phyloP scores from a whole-genome alignment of 2,113 vertebrate genomes.

The Chamaea fasciata region DNA sequence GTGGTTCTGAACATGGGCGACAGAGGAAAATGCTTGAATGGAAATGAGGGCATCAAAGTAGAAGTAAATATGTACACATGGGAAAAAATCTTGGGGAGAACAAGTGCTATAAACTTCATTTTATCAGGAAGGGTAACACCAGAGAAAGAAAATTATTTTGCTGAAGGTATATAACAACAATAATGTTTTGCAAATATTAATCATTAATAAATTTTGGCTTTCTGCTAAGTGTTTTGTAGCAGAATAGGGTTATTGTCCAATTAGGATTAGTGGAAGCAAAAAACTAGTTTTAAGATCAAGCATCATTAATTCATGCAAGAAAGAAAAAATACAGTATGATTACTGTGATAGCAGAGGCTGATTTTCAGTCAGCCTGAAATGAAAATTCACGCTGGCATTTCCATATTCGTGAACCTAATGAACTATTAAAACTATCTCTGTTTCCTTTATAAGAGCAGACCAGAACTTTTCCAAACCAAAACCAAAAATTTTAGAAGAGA shows the following conservation, averaged over 20 bases:
- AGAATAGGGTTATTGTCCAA: not conserved
- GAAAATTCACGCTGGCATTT: not conserved
- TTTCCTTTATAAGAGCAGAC: not conserved
- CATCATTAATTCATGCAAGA: not conserved
- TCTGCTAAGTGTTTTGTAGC: not conserved
- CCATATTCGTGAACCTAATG: not conserved
- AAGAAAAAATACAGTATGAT: not conserved
- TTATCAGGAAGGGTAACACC: not conserved
- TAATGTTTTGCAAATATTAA: not conserved
- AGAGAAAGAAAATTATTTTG: not conserved
- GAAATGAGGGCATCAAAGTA: not conserved
- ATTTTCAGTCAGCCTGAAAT: not conserved
- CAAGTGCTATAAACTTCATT: not conserved
- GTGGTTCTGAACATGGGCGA: accelerated
- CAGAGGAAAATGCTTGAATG: not conserved
- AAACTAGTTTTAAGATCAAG: not conserved
- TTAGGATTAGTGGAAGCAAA: not conserved
- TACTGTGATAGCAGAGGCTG: not conserved
- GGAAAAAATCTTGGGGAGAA: not conserved
- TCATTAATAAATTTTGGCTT: not conserved
- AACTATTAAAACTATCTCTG: not conserved
- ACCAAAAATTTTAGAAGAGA: not conserved
- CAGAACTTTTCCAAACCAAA: not conserved
- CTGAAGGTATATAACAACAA: not conserved
- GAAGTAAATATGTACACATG: not conserved